Percentiles rank a stretch among this genome's conserved stretches.
These are phyloP conservation scores for Heliconius congener DNA, from an alignment of 1,140 invertebrate species.

Conservation along the genomic window DNA sequence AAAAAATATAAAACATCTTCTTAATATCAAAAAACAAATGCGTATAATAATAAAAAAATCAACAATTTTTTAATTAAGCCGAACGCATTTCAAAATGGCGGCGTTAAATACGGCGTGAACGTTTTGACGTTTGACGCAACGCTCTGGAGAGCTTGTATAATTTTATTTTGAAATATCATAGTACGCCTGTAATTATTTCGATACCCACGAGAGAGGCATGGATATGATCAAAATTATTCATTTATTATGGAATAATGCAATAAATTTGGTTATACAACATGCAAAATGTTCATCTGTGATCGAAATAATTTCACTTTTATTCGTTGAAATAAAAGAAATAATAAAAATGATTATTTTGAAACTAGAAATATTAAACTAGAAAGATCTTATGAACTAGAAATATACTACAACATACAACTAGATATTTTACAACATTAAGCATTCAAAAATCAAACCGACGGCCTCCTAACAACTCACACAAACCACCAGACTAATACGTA, in stretches of 20 bases:
- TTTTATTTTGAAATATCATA: conserved; percentile 25
- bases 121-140: conserved; percentile 38
- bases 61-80: conserved; percentile 18
- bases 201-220: neutral
- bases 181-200: conserved; percentile 1
- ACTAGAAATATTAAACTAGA: no score
- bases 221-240: conserved; percentile 8
- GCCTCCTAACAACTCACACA: no score
- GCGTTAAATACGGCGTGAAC: conserved; percentile 32
- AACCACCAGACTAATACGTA: no score
- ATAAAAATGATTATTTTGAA: no score
- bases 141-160: conserved; percentile 17
- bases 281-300: no score
- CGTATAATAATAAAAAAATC: neutral
- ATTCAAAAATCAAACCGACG: no score
- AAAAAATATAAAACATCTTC: neutral
- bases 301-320: no score
- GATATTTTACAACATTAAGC: no score
- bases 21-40: neutral
- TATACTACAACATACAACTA: no score
- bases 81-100: conserved; percentile 21
- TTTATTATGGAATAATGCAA: neutral
- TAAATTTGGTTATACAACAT: neutral
- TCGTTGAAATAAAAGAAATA: no score
- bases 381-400: no score